Evolutionary conservation across 2,797 vertebrate genomes (phyloP).

Genomic region (Eulemur albifrons): DNA sequence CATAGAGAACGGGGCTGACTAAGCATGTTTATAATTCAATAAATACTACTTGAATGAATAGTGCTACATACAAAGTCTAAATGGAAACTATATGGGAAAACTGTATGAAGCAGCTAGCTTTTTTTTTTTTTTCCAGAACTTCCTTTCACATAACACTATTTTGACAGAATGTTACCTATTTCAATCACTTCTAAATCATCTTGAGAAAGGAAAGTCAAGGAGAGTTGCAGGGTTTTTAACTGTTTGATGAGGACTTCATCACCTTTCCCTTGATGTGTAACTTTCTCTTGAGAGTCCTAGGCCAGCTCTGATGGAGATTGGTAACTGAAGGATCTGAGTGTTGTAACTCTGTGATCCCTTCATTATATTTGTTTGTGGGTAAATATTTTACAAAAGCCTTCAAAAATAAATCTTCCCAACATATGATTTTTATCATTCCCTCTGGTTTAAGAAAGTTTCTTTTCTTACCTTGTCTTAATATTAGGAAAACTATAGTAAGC

Average conservation of each 20-base stretch:
- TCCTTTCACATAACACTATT: slow-evolving; percentile 44
- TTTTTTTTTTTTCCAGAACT: slow-evolving; percentile 57
- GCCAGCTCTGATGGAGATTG: neutral
- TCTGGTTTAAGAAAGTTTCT: neutral
- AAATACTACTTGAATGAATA: neutral
- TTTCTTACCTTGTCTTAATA: neutral
- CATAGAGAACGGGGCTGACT: neutral
- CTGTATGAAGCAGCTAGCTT: neutral
- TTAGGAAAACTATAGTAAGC: neutral
- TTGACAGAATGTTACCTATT: slow-evolving; percentile 67
- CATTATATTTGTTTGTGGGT: slow-evolving; percentile 28
- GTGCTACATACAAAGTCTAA: neutral
- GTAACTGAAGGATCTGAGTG: neutral
- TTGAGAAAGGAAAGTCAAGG: slow-evolving; percentile 33
- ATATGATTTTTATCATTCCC: neutral
- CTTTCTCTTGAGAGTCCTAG: slow-evolving; percentile 38
- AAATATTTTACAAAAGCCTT: slow-evolving; percentile 41
- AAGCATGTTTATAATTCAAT: neutral
- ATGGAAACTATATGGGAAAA: slow-evolving; percentile 47
- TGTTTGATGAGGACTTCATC: slow-evolving; percentile 47
- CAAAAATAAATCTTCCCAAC: neutral
- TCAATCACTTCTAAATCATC: slow-evolving; percentile 44
- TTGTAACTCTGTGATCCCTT: neutral
- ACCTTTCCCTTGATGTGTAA: slow-evolving; percentile 45
- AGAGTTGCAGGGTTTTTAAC: slow-evolving; percentile 20